phyloP scores from a whole-genome alignment of 2,113 vertebrate species.

The Physeter macrocephalus region DNA sequence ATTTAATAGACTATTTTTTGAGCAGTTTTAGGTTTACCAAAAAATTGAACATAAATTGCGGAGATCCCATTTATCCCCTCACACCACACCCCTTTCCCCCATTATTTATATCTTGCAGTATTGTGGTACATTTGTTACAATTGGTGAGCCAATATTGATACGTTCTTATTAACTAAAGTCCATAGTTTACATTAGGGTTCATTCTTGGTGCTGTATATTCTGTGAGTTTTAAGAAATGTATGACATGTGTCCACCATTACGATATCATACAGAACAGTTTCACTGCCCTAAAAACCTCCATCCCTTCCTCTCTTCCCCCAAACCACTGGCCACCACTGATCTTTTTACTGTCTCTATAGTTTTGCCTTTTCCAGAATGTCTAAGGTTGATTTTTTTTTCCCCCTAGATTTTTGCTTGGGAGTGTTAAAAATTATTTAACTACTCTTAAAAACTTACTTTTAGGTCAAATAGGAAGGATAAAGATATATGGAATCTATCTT shows the following conservation, averaged over 20 bases:
- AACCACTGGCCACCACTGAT: not conserved
- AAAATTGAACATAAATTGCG: not conserved
- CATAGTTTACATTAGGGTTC: not conserved
- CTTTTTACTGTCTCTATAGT: not conserved
- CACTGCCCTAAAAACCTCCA: not conserved
- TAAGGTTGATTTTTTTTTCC: not conserved
- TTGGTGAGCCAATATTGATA: not conserved
- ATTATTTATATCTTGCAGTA: not conserved
- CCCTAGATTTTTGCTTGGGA: constrained; percentile 10
- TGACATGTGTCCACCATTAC: not conserved
- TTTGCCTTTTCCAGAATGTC: constrained; percentile 28
- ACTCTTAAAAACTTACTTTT: constrained; percentile 25
- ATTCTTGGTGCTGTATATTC: not conserved
- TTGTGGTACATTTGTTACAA: constrained; percentile 1
- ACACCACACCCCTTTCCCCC: not conserved
- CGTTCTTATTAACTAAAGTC: not conserved
- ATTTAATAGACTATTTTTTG: not conserved
- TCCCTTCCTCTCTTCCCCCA: not conserved
- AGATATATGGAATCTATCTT: not conserved
- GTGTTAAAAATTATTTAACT: constrained; percentile 40
- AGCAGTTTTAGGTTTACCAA: not conserved
- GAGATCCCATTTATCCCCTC: not conserved
- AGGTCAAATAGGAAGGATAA: not conserved
- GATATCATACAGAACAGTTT: not conserved
- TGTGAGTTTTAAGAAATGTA: not conserved